Percentiles rank a stretch among this genome's conserved stretches.
phyloP scores from a whole-genome alignment of 2,888 invertebrate species.

The Protodeltote pygarga region DNA sequence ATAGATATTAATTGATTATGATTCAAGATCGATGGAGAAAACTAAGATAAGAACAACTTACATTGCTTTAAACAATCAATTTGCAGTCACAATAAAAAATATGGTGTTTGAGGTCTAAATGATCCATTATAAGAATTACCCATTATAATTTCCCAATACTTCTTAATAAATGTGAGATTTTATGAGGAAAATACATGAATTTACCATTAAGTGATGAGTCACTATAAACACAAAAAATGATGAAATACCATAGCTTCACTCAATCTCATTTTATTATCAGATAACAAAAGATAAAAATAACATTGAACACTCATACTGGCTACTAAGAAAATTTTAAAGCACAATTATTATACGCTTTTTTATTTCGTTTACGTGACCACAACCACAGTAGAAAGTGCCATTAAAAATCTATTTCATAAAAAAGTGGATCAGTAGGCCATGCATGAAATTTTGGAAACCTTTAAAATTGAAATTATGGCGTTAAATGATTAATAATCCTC shows the following conservation, averaged over 20 bases:
- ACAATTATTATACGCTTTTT: constrained; percentile 17
- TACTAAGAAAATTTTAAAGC: constrained; percentile 19
- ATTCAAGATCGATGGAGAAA: no score
- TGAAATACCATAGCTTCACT: constrained; percentile 17
- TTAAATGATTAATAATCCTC: constrained; percentile 7
- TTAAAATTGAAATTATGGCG: constrained; percentile 15
- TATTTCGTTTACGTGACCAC: constrained; percentile 39
- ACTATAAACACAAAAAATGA: constrained; percentile 13
- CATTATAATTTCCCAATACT: neutral
- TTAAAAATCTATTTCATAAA: constrained; percentile 43
- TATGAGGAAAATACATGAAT: constrained; percentile 24
- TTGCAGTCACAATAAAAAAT: no score
- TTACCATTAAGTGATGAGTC: constrained; percentile 4
- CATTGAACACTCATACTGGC: constrained; percentile 12
- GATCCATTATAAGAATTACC: no score
- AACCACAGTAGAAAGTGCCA: constrained; percentile 56
- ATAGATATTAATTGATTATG: no score
- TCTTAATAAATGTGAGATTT: no score
- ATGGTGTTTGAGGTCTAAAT: no score
- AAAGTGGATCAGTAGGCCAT: constrained; percentile 61
- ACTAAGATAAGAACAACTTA: no score
- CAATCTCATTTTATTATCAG: constrained; percentile 44
- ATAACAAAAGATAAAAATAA: constrained; percentile 52
- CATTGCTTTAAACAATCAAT: no score
- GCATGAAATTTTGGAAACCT: constrained; percentile 34